Conservation (phyloP, 1,140 invertebrate species). For the Muscidifurax raptorellus region DNA sequence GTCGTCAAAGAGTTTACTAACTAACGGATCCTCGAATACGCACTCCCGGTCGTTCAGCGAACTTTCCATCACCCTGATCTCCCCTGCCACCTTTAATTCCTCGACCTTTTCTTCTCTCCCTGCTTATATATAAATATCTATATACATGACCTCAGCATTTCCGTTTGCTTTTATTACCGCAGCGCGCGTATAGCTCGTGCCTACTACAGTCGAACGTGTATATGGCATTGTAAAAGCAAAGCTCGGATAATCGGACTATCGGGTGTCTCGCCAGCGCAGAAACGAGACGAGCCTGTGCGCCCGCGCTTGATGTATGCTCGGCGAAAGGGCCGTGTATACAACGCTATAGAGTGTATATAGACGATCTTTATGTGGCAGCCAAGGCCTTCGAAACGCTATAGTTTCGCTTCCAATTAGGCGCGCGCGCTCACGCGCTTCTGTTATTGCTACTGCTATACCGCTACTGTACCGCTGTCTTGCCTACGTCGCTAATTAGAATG, state of each 20-base stretch:
- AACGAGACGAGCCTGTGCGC: too few relatives aligned
- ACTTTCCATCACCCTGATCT: not conserved
- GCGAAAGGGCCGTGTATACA: not conserved
- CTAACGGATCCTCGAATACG: constrained; percentile 20
- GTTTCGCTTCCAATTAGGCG: constrained; percentile 45
- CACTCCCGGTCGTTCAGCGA: not conserved
- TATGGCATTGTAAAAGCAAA: too few relatives aligned
- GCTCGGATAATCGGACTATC: not conserved
- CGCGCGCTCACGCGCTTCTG: not conserved
- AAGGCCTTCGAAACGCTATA: not conserved
- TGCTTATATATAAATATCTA: too few relatives aligned
- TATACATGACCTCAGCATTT: not conserved
- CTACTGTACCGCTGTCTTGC: not conserved
- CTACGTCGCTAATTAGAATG: constrained; percentile 39
- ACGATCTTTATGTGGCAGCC: not conserved
- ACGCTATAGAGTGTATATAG: too few relatives aligned
- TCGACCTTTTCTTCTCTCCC: too few relatives aligned
- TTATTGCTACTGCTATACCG: too few relatives aligned
- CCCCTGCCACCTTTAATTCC: too few relatives aligned
- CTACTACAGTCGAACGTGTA: not conserved
- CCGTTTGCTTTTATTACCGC: constrained; percentile 4
- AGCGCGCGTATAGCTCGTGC: not conserved
- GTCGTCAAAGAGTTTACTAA: constrained; percentile 9
- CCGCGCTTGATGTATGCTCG: too few relatives aligned
- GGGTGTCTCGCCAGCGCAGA: not conserved